A percentile compares a stretch with the other conserved stretches of the same genome.
Conservation (phyloP, 2,888 invertebrate genomes). For the Dicranocentrus wangi region DNA sequence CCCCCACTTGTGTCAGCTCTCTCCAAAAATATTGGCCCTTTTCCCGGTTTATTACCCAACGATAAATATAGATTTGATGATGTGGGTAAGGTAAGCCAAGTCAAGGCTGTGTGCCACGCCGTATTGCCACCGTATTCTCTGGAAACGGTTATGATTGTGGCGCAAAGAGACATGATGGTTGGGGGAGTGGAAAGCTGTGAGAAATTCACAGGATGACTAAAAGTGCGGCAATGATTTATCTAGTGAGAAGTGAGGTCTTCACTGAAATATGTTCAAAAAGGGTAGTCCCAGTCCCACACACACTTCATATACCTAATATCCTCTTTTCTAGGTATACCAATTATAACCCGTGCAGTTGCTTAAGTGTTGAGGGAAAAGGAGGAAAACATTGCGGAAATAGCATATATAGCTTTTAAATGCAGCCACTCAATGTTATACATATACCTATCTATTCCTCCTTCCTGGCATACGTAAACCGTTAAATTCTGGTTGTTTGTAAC, state of each 20-base stretch:
- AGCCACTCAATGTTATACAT: too few relatives aligned
- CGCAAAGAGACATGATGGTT: conserved; percentile 1
- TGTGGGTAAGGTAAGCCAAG: too few relatives aligned
- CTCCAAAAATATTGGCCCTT: too few relatives aligned
- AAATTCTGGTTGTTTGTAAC: not conserved
- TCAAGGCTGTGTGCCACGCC: too few relatives aligned
- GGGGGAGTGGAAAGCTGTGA: conserved; percentile 35
- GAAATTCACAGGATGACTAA: conserved; percentile 49
- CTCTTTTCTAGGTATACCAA: too few relatives aligned
- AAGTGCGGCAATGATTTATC: conserved; percentile 63
- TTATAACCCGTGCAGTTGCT: too few relatives aligned
- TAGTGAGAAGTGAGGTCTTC: conserved; percentile 48
- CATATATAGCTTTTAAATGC: conserved; percentile 29
- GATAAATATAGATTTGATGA: conserved; percentile 10
- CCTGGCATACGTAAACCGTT: too few relatives aligned
- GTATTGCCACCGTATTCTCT: too few relatives aligned
- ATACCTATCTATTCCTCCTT: too few relatives aligned
- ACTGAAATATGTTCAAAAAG: conserved; percentile 33
- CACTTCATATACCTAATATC: not conserved
- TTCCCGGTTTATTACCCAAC: too few relatives aligned
- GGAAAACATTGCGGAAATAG: conserved; percentile 5
- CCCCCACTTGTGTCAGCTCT: too few relatives aligned
- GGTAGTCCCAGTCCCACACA: not conserved
- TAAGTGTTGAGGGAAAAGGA: not conserved
- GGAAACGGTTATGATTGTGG: not conserved